Evolutionary conservation across 2,888 invertebrate genomes (phyloP).

Genomic region (Scelioninae gen. 2): DNA sequence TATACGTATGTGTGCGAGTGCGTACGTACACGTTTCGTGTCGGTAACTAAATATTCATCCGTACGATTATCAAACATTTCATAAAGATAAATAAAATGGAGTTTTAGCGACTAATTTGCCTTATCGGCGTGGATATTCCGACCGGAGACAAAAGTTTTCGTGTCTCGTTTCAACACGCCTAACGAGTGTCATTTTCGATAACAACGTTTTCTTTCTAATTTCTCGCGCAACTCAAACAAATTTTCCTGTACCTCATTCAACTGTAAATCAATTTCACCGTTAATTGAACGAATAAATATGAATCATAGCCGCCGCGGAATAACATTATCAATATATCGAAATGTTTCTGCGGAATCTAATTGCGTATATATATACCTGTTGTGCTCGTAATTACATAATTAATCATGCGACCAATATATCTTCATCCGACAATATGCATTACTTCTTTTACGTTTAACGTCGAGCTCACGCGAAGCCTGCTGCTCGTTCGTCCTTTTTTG

Average conservation of each 20-base stretch:
- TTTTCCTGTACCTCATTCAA: constrained; percentile 24
- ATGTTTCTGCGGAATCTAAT: constrained; percentile 41
- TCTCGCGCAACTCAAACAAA: constrained; percentile 17
- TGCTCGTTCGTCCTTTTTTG: constrained; percentile 26
- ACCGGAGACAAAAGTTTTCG: too few species aligned
- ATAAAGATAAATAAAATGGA: too few species aligned
- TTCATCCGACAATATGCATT: constrained; percentile 49
- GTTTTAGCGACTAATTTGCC: too few species aligned
- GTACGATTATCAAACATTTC: too few species aligned
- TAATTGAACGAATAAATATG: constrained; percentile 43
- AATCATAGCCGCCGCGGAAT: constrained; percentile 22
- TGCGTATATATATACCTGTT: constrained; percentile 44
- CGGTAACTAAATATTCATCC: too few species aligned
- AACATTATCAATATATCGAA: constrained; percentile 50
- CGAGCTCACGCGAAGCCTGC: constrained; percentile 41
- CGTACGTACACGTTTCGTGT: too few species aligned
- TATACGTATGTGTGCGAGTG: too few species aligned
- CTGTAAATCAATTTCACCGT: constrained; percentile 51
- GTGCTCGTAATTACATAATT: constrained; percentile 56
- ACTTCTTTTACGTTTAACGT: constrained; percentile 45
- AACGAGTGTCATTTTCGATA: too few species aligned
- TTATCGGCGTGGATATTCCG: too few species aligned
- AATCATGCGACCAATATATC: constrained; percentile 54
- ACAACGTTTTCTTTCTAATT: too few species aligned
- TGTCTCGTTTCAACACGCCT: too few species aligned